Percentiles rank a stretch among this genome's conserved stretches.
phyloP scores from a whole-genome alignment of 2,113 vertebrate genomes.

The Petroica traversi region DNA sequence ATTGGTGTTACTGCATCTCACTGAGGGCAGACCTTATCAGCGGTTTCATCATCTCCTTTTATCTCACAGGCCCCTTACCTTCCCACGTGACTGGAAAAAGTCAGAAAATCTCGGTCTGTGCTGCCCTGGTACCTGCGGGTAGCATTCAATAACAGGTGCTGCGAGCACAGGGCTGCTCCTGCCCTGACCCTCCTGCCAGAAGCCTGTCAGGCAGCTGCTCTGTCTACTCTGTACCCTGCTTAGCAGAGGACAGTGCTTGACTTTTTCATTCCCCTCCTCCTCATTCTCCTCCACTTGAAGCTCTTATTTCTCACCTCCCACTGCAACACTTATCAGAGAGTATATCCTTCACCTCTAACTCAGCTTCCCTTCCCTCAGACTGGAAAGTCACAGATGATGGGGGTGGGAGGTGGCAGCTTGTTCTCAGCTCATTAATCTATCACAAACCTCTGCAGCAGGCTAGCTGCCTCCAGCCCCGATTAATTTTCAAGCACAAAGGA shows the following conservation, averaged over 20 bases:
- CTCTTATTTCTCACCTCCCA: constrained; percentile 47
- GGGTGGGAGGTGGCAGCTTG: constrained; percentile 36
- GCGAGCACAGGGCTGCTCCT: neutral
- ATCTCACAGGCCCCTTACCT: neutral
- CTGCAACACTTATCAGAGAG: neutral
- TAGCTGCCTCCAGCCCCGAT: constrained; percentile 5
- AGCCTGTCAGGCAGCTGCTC: constrained; percentile 5
- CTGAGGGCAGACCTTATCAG: neutral
- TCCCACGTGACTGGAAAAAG: neutral
- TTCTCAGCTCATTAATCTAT: constrained; percentile 58
- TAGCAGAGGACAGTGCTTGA: neutral
- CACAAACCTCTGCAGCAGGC: neutral
- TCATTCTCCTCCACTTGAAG: neutral
- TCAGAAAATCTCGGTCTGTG: neutral
- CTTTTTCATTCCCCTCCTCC: neutral
- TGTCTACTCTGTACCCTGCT: neutral
- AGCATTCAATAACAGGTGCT: constrained; percentile 31
- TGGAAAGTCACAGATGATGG: constrained; percentile 11
- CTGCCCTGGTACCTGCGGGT: constrained; percentile 35
- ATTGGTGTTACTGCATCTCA: neutral
- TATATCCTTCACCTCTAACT: constrained; percentile 28
- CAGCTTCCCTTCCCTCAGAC: neutral
- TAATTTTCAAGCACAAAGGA: constrained; percentile 17
- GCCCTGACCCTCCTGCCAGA: neutral
- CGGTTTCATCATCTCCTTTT: neutral